Base-by-base conservation (phyloP, 2,113 vertebrate genomes). In the Corythoichthys haematopterus region DNA sequence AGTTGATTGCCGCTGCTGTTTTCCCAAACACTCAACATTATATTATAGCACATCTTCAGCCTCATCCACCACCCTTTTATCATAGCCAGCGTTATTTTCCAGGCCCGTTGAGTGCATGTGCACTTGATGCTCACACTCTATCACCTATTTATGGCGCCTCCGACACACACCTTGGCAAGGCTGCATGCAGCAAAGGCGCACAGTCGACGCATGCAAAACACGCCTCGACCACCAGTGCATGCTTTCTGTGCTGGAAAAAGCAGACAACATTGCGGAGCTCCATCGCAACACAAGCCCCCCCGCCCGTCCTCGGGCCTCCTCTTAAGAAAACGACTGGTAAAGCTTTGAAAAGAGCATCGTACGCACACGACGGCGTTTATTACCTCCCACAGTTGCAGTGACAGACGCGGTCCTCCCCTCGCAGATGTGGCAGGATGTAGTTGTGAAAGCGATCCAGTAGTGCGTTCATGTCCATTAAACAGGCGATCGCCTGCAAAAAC, bases 401-500 rank as follows among this genome's bases (percentile, higher is more conserved):
- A 88, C 97, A 99, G 91, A 98, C 97, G 84, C 97, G 93, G 88
- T 98, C 97, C 87, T 99, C 97, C 87, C 97, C 97, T 93, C 97
- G 86, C 83, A 99, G 91, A 92, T 98, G 97, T 90, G 97, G 97
- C 91, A 99, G 88, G 94, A 99, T 99, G 93, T 99, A 99, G 94
- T 99, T 99, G 95, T 99, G 97, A 93, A 99, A 99, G 88, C 97
- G 95, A 90, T 99, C 97, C 93, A 99, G 90, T 91, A 99, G 94
- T 80, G 97, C 97, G 88, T 99, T 99, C 96, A 98, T 99, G 94
- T 99, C 97, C 96, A 98, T 97, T 93, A 99, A 95, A 93, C 97
- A 98, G 93, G 97, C 97, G 92, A 99, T 96, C 92, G 97, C 97
- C 97, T 99, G 94, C 90, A 95, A 90, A 95, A 92, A 96, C 93